These are phyloP conservation scores for Machimus atricapillus DNA, from an alignment of 2,888 invertebrate species.

Conservation along the genomic window DNA sequence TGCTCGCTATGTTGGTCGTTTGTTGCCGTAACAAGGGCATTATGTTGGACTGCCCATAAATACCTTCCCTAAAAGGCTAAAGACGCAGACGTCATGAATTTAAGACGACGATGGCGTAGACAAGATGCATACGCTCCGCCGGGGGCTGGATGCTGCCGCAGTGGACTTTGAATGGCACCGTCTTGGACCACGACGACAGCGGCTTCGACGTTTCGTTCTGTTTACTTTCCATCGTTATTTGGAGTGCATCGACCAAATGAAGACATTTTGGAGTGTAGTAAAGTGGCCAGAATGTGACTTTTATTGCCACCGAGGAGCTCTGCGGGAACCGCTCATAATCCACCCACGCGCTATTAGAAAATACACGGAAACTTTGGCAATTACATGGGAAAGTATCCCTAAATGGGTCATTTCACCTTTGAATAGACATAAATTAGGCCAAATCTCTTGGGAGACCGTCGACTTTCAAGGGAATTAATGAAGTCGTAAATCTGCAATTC, in stretches of 20 bases:
- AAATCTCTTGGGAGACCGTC: neutral
- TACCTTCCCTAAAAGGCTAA: constrained; percentile 45
- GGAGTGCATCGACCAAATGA: constrained; percentile 14
- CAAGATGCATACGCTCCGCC: neutral
- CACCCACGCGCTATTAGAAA: neutral
- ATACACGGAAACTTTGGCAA: neutral
- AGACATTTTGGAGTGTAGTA: constrained; percentile 25
- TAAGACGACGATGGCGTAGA: constrained; percentile 12
- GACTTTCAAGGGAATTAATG: neutral
- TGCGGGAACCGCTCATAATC: constrained; percentile 9
- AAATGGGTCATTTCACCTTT: constrained; percentile 5
- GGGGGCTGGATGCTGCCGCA: neutral
- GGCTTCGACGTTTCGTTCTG: constrained; percentile 1
- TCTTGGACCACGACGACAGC: neutral
- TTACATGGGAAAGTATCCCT: constrained; percentile 12
- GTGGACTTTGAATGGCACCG: neutral
- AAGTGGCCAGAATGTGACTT: constrained; percentile 34
- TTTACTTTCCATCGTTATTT: constrained; percentile 11
- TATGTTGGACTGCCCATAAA: constrained; percentile 45
- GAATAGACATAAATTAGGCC: neutral
- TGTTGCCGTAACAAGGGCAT: constrained; percentile 44
- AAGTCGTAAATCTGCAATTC: neutral
- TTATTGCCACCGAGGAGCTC: neutral
- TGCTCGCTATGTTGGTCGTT: constrained; percentile 35
- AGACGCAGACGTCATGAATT: constrained; percentile 34